A percentile compares a stretch with the other conserved stretches of the same genome.
These are phyloP conservation scores for Nasonia giraulti DNA, from an alignment of 1,140 invertebrate genomes.

Conservation along the genomic window DNA sequence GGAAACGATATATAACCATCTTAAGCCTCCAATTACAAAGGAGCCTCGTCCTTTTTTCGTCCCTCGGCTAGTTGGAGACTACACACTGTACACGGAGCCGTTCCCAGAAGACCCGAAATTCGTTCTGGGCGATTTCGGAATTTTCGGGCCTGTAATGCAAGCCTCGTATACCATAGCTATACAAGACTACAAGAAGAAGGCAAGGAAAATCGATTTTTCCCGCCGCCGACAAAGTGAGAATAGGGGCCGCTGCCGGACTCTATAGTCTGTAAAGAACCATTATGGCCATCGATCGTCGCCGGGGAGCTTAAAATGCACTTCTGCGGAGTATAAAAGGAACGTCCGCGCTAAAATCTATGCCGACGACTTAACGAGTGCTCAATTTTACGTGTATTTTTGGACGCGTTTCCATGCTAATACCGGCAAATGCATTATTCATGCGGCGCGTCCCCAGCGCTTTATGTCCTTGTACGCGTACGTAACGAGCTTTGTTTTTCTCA, in stretches of 20 bases:
- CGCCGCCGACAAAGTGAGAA: background rate
- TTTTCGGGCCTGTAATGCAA: background rate
- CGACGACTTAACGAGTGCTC: background rate
- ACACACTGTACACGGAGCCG: no score
- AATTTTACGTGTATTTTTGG: background rate
- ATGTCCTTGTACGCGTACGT: background rate
- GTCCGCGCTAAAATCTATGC: background rate
- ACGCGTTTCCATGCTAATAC: background rate
- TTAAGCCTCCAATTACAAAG: constrained; percentile 1
- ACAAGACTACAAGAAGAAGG: background rate
- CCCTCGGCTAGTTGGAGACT: background rate
- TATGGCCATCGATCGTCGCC: background rate
- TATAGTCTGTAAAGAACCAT: background rate
- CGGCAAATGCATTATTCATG: background rate
- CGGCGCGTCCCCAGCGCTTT: background rate
- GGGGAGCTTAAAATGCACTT: no score
- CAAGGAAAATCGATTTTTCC: background rate
- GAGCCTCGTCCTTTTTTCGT: background rate
- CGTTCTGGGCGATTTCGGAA: background rate
- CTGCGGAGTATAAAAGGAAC: background rate
- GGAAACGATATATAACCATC: background rate
- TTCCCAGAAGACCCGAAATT: background rate
- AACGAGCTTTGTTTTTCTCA: background rate
- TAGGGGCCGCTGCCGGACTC: no score
- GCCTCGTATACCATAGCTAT: background rate